Base-by-base conservation (phyloP, 2,113 vertebrate species). In the Pao palembangensis region DNA sequence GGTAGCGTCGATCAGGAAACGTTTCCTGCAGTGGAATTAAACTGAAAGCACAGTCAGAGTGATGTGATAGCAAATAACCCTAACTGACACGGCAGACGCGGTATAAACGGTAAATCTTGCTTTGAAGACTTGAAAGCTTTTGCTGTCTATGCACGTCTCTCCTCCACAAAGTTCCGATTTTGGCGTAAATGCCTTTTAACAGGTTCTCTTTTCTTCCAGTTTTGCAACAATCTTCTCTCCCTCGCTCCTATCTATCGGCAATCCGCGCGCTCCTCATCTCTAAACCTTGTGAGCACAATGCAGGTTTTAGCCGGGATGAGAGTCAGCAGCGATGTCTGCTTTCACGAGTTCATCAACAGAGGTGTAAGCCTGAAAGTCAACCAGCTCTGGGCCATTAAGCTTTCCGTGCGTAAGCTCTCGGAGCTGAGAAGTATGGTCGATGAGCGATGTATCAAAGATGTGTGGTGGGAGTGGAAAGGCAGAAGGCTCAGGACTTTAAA, bases 381-480 rank as follows among this genome's bases (percentile, higher is more conserved):
- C 78, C 82, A 71, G 68, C 48, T 11, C 69, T 19, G 65, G 79
- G 69, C 82, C 83, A 63, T 77, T 71, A 73, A 78, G 82, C 81
- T 84, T 84, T 83, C 72, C 12, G 58, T 71, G 62, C 28, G 31
- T 84, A 86, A 78, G 73, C 85, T 83, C 73, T 60, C 38, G 1
- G 75, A 59, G 72, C 73, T 55, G 69, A 51, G 78, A 23, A 56
- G 74, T 66, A 74, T 67, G 54, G 34, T 54, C 67, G 49, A 75
- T 74, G 78, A 84, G 80, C 44, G 52, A 79, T 76, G 80, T 82
- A 76, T 83, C 80, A 77, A 73, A 86, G 84, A 83, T 88, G 84
- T 77, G 76, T 79, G 69, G 69, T 80, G 78, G 80, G 83, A 84
- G 80, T 58, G 14, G 43, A 55, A 59, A 84, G 68, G 73, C 62